Base-by-base conservation (phyloP, 92 coral and sea anemone species). In the Galaxea fascicularis region DNA sequence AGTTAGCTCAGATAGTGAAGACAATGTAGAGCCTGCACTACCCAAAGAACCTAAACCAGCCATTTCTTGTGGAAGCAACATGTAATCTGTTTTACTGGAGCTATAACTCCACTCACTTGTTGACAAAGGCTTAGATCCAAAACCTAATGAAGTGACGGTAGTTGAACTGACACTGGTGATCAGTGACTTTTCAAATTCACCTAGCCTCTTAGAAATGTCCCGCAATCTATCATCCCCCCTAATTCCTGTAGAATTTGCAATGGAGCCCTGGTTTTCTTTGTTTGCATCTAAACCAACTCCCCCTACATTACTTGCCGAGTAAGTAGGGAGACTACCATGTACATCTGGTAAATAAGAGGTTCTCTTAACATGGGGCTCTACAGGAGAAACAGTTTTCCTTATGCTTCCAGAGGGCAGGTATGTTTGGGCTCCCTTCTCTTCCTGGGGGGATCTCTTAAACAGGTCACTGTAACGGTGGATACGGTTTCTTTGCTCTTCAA, bases 401-500 rank as follows among this genome's bases (percentile, higher is more conserved):
- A 44, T 27, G 28, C 47, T 79, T 29, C 26, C 74, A 46, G 63
- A 20, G 28, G 49, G 51, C 64, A 64, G 27, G 35, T 65, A 51
- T 27, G 49, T 65, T 64, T 79, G 29, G 28, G 30, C 1, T 21
- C 64, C 46, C 4, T 47, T 47, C 26, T 60, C 65, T 47, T 65
- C 83, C 0, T 18, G 49, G 59, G 73, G 20, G 4, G 28, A 29
- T 46, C 56, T 80, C 35, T 69, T 80, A 30, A 18, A 52, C 24
- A 26, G 20, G 87, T 74, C 80, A 49, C 87, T 72, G 82, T 88
- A 85, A 47, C 86, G 92, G 28, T 79, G 88, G n/a, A 94, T 90
- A 30, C 89, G 84, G 12, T 80, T 77, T 74, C 94, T 85, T 81
- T 94, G 92, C 27, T 76, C 91, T 63, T 91, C 89, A 29, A 94